phyloP scores from a whole-genome alignment of 1,140 invertebrate genomes.

The Protaetia brevitarsis region DNA sequence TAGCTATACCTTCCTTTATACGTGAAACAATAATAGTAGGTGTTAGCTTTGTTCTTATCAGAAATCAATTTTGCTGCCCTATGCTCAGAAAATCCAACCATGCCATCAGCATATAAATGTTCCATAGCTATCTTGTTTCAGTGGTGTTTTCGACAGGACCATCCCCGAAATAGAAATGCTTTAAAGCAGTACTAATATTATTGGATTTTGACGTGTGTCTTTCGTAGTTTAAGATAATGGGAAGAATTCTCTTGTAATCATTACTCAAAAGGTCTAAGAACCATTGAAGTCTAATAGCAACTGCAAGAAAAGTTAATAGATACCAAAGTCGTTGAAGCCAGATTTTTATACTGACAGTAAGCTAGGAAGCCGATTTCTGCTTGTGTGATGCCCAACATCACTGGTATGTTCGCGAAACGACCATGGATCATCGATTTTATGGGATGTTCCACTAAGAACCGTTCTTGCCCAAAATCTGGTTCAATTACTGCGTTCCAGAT shows the following conservation, averaged over 20 bases:
- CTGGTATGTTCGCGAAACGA: constrained; percentile 58
- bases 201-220: constrained; percentile 48
- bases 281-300: constrained; percentile 50
- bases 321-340: not conserved
- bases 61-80: constrained; percentile 52
- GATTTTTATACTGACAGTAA: constrained; percentile 44
- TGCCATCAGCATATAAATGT: too few species aligned
- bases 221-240: constrained; percentile 57
- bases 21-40: constrained; percentile 57
- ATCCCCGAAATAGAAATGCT: constrained; percentile 46
- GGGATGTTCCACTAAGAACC: constrained; percentile 60
- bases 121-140: too few species aligned
- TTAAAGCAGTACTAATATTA: constrained; percentile 51
- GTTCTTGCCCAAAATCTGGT: constrained; percentile 60
- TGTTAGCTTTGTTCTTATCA: constrained; percentile 47
- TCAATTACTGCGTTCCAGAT: constrained; percentile 64
- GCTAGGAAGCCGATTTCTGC: constrained; percentile 60
- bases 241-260: constrained; percentile 53
- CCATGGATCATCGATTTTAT: constrained; percentile 54
- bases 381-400: constrained; percentile 61
- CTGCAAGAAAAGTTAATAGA: not conserved
- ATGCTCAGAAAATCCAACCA: constrained; percentile 53
- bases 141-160: too few species aligned
- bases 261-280: constrained; percentile 47
- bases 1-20: constrained; percentile 57